Percentiles rank a stretch among this genome's conserved stretches.
Evolutionary conservation across 2,888 invertebrate species (phyloP).

Genomic region (Eristalis pertinax): DNA sequence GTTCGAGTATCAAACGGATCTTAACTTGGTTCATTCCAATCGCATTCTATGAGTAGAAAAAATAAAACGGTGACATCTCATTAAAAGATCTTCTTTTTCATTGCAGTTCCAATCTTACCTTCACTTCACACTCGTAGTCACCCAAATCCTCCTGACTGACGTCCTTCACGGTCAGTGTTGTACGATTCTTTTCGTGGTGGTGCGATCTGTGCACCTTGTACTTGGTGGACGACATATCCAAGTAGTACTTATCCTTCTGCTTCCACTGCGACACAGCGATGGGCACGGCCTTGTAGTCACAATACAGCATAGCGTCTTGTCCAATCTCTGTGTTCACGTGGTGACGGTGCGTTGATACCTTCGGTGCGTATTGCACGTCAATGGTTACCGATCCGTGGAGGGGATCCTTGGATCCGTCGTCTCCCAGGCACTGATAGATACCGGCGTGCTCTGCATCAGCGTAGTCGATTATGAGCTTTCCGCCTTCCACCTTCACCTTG

Average conservation of each 20-base stretch:
- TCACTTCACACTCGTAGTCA: constrained; percentile 87
- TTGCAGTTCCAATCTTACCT: constrained; percentile 66
- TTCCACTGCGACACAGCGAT: constrained; percentile 76
- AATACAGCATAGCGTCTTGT: constrained; percentile 77
- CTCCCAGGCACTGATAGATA: constrained; percentile 79
- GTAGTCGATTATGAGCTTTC: constrained; percentile 75
- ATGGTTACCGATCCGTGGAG: constrained; percentile 78
- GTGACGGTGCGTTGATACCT: constrained; percentile 79
- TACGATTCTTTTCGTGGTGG: constrained; percentile 78
- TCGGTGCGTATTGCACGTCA: constrained; percentile 78
- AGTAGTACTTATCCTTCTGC: constrained; percentile 74
- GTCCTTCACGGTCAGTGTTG: constrained; percentile 86
- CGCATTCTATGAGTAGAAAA: constrained; percentile 73
- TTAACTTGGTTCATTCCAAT: constrained; percentile 77
- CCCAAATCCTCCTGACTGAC: constrained; percentile 87
- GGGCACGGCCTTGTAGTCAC: constrained; percentile 78
- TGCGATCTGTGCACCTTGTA: constrained; percentile 77
- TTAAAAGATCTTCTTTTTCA: background rate
- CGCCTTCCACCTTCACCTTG: constrained; percentile 73
- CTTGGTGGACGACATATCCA: constrained; percentile 76
- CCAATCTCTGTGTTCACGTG: constrained; percentile 77
- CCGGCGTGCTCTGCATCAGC: constrained; percentile 77
- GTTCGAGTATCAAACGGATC: constrained; percentile 77
- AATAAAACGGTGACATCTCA: constrained; percentile 78
- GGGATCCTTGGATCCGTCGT: constrained; percentile 76